A percentile compares a stretch with the other conserved stretches of the same genome.
phyloP scores from a whole-genome alignment of 2,797 vertebrate species.

The Neosalanx taihuensis region DNA sequence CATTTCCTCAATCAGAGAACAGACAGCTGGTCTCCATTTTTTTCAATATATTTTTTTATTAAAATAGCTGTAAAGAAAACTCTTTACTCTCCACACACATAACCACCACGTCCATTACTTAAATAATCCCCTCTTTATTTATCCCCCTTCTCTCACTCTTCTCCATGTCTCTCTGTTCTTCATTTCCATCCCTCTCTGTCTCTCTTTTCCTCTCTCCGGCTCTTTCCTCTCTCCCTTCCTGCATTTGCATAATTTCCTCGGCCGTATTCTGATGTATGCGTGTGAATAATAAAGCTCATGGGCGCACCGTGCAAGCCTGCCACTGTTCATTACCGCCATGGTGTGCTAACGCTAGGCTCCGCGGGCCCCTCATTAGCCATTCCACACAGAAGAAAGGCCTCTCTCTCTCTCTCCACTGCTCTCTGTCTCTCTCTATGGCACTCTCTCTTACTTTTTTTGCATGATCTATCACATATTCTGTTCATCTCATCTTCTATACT shows the following conservation, averaged over 20 bases:
- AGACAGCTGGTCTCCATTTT: slow-evolving; percentile 45
- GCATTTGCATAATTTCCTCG: slow-evolving; percentile 66
- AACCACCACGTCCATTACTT: slow-evolving; percentile 22
- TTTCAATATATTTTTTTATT: slow-evolving; percentile 56
- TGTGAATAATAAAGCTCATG: slow-evolving; percentile 66
- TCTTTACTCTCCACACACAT: slow-evolving; percentile 16
- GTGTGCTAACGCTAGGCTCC: slow-evolving; percentile 52
- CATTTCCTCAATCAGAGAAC: slow-evolving; percentile 24
- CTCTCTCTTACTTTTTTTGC: slow-evolving; percentile 8
- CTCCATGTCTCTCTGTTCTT: slow-evolving; percentile 2
- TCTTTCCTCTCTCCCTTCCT: slow-evolving; percentile 30
- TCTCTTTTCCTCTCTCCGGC: slow-evolving; percentile 30
- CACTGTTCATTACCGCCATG: slow-evolving; percentile 60
- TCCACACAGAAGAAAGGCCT: slow-evolving; percentile 58
- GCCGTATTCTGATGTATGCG: slow-evolving; percentile 67
- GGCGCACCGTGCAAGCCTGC: slow-evolving; percentile 55
- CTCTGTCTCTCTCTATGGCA: slow-evolving; percentile 13
- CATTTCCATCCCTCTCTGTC: slow-evolving; percentile 24
- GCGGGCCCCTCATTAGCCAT: slow-evolving; percentile 62
- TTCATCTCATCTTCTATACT: not conserved
- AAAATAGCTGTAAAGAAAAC: slow-evolving; percentile 48
- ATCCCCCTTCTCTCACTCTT: not conserved
- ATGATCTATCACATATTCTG: not conserved
- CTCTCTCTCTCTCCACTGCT: slow-evolving; percentile 21
- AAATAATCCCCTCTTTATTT: slow-evolving; percentile 32